Percentiles rank a stretch among this genome's conserved stretches.
Conservation (phyloP, 2,888 invertebrate species). For the Drosophila pseudotakahashii region DNA sequence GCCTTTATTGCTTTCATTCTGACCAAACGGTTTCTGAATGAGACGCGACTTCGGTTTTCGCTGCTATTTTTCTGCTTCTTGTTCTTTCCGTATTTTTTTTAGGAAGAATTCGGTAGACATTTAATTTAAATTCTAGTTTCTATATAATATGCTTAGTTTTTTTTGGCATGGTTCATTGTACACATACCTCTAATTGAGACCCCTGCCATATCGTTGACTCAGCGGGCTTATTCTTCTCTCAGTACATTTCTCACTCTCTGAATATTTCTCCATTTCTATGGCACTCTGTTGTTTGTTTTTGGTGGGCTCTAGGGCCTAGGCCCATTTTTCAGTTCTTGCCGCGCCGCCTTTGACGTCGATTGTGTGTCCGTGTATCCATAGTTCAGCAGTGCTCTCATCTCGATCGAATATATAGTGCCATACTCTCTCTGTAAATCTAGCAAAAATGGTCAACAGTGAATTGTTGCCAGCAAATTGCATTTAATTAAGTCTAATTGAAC, state of each 20-base stretch:
- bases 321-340: slow-evolving; percentile 59
- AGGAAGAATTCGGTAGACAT: slow-evolving; percentile 59
- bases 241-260: slow-evolving; percentile 17
- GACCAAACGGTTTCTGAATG: slow-evolving; percentile 48
- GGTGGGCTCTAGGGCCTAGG: slow-evolving; percentile 47
- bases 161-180: slow-evolving; percentile 79
- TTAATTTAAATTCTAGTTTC: slow-evolving; percentile 62
- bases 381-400: slow-evolving; percentile 15
- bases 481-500: slow-evolving; percentile 75
- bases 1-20: slow-evolving; percentile 55
- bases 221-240: slow-evolving; percentile 25
- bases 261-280: slow-evolving; percentile 32
- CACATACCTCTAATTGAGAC: slow-evolving; percentile 53
- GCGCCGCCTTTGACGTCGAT: slow-evolving; percentile 59
- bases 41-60: slow-evolving; percentile 40
- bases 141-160: slow-evolving; percentile 46
- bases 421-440: slow-evolving; percentile 19
- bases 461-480: slow-evolving; percentile 58
- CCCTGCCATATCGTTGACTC: slow-evolving; percentile 53
- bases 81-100: slow-evolving; percentile 35
- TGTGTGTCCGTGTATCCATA: slow-evolving; percentile 42
- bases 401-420: slow-evolving; percentile 28
- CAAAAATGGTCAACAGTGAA: slow-evolving; percentile 5
- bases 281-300: slow-evolving; percentile 33
- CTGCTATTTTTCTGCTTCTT: slow-evolving; percentile 18